A percentile compares a stretch with the other conserved stretches of the same genome.
These are phyloP conservation scores for Rhynchophorus ferrugineus DNA, from an alignment of 1,140 invertebrate genomes.

Conservation along the genomic window DNA sequence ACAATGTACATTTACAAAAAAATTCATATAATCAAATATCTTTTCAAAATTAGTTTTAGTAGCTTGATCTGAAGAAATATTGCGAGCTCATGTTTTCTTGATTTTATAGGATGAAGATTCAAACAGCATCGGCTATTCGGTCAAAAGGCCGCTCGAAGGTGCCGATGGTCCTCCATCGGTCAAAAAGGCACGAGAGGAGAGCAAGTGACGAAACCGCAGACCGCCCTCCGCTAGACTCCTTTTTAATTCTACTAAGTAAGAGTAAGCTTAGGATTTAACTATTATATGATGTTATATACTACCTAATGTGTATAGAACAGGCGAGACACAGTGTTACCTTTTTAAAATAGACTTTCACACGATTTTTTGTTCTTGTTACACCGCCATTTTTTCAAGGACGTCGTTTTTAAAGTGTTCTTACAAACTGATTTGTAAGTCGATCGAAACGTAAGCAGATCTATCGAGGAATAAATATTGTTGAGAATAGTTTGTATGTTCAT, in stretches of 20 bases:
- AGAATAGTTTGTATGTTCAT: conserved; percentile 19
- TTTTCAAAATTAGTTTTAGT: no score
- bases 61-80: no score
- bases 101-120: conserved; percentile 20
- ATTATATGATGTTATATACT: background rate
- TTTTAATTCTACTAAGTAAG: conserved; percentile 30
- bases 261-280: background rate
- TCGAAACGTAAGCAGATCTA: background rate
- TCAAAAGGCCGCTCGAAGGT: conserved; percentile 36
- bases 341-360: conserved; percentile 1
- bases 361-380: no score
- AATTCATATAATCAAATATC: background rate
- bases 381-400: background rate
- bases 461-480: conserved; percentile 7
- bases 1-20: no score
- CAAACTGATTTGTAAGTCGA: background rate
- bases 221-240: conserved; percentile 4
- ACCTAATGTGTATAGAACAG: background rate
- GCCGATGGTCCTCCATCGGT: conserved; percentile 32
- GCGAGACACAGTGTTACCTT: conserved; percentile 15
- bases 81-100: no score
- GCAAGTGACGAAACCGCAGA: conserved; percentile 38
- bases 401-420: no score
- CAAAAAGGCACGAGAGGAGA: conserved; percentile 40
- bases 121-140: conserved; percentile 10